These are phyloP conservation scores for Etheostoma spectabile DNA, from an alignment of 2,113 vertebrate genomes.

Conservation along the genomic window DNA sequence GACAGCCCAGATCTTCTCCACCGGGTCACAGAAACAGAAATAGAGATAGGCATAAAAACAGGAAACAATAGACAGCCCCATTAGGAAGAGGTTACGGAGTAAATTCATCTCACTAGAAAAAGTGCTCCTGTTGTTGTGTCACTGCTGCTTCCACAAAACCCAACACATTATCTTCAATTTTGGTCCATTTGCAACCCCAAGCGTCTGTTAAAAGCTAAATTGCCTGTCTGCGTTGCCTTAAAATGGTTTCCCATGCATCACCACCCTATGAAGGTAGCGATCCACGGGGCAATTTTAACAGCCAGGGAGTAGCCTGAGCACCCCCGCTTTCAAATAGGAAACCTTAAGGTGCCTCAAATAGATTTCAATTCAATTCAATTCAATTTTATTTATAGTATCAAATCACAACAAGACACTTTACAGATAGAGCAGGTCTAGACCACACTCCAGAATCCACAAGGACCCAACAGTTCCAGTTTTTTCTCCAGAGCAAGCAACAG, in stretches of 20 bases:
- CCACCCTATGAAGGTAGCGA: conserved; percentile 44
- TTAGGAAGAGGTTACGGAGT: conserved; percentile 67
- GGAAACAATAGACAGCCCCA: conserved; percentile 69
- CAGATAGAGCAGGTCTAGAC: too few relatives aligned
- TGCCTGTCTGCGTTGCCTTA: conserved; percentile 49
- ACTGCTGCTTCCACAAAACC: conserved; percentile 50
- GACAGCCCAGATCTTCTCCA: too few relatives aligned
- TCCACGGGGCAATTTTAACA: conserved; percentile 28
- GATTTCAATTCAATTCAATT: too few relatives aligned
- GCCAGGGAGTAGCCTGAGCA: conserved; percentile 30
- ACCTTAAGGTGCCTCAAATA: conserved; percentile 55
- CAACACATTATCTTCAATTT: conserved; percentile 66
- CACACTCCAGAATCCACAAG: too few relatives aligned
- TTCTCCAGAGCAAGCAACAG: too few relatives aligned
- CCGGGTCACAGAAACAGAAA: background rate
- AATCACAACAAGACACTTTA: too few relatives aligned
- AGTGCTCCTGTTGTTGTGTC: conserved; percentile 61
- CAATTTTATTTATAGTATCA: too few relatives aligned
- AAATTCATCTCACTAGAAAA: conserved; percentile 73
- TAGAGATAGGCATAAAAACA: conserved; percentile 54
- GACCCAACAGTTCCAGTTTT: too few relatives aligned
- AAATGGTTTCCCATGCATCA: conserved; percentile 63
- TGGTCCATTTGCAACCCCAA: conserved; percentile 53
- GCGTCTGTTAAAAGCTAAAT: conserved; percentile 63
- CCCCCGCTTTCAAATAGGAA: conserved; percentile 27